phyloP scores from a whole-genome alignment of 2,888 invertebrate species.

The Panzeria rudis region DNA sequence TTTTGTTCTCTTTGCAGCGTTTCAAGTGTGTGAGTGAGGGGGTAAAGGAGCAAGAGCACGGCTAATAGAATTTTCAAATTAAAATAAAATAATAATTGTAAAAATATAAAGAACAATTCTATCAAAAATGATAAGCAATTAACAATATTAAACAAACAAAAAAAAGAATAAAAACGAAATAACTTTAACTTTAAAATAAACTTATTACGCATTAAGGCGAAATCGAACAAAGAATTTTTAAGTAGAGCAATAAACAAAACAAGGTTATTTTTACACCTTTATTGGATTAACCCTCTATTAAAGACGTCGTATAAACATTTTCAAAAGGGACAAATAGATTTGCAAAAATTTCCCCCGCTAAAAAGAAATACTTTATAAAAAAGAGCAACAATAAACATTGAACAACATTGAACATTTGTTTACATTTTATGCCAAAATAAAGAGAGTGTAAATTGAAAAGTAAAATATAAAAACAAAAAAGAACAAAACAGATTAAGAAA shows the following conservation, averaged over 20 bases:
- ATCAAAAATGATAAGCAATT: constrained; percentile 13
- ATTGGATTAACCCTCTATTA: constrained; percentile 18
- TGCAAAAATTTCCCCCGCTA: background rate
- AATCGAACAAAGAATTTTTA: constrained; percentile 23
- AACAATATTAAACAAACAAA: background rate
- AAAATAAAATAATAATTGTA: constrained; percentile 4
- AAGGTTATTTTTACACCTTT: constrained; percentile 32
- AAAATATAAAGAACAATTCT: background rate
- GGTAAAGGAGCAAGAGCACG: constrained; percentile 21
- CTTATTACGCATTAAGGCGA: constrained; percentile 32
- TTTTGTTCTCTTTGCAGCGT: constrained; percentile 46
- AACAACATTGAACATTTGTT: constrained; percentile 43
- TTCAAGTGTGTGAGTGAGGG: constrained; percentile 45
- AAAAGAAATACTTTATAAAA: constrained; percentile 4
- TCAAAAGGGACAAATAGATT: background rate
- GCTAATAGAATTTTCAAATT: constrained; percentile 27
- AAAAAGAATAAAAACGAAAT: constrained; percentile 4
- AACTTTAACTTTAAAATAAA: constrained; percentile 17
- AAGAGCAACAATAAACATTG: constrained; percentile 4
- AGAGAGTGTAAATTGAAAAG: constrained; percentile 36
- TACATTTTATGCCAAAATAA: constrained; percentile 35
- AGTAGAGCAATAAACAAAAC: constrained; percentile 11
- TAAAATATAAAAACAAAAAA: constrained; percentile 19
- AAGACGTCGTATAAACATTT: background rate
- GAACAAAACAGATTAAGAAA: too few relatives aligned